Evolutionary conservation across 2,888 invertebrate species (phyloP).

Genomic region (Pyrrhia umbra): DNA sequence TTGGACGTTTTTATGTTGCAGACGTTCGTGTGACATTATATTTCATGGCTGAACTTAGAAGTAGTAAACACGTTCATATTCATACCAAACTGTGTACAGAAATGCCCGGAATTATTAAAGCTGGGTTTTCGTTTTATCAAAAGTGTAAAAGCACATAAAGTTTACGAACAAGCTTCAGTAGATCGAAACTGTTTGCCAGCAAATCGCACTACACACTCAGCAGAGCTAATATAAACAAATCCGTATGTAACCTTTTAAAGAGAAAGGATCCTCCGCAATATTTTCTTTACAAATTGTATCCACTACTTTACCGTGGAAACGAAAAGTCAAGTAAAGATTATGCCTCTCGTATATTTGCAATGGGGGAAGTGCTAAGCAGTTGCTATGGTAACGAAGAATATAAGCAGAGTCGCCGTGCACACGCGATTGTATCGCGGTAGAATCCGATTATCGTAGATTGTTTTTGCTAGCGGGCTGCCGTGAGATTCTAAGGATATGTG

Average conservation of each 20-base stretch:
- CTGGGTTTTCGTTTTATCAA: slow-evolving; percentile 14
- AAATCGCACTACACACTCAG: slow-evolving; percentile 24
- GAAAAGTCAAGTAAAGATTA: slow-evolving; percentile 58
- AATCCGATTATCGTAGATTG: slow-evolving; percentile 76
- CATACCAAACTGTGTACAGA: background rate
- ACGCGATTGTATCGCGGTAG: slow-evolving; percentile 65
- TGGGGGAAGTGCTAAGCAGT: slow-evolving; percentile 43
- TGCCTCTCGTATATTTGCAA: slow-evolving; percentile 33
- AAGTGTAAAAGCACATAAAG: slow-evolving; percentile 31
- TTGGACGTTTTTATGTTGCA: slow-evolving; percentile 33
- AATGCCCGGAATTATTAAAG: background rate
- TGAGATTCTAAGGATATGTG: slow-evolving; percentile 31
- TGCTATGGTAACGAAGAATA: slow-evolving; percentile 51
- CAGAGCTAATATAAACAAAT: slow-evolving; percentile 22
- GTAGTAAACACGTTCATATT: slow-evolving; percentile 21
- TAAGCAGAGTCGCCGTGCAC: slow-evolving; percentile 53
- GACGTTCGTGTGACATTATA: slow-evolving; percentile 40
- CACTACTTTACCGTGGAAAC: slow-evolving; percentile 17
- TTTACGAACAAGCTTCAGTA: background rate
- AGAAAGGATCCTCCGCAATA: slow-evolving; percentile 30
- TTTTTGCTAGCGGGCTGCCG: slow-evolving; percentile 67
- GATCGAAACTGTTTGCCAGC: slow-evolving; percentile 4
- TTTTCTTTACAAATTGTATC: slow-evolving; percentile 47
- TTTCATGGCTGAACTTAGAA: slow-evolving; percentile 32
- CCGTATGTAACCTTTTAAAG: slow-evolving; percentile 19